A percentile compares a stretch with the other conserved stretches of the same genome.
Evolutionary conservation across 2,113 vertebrate genomes (phyloP).

Genomic region (Corythaixoides concolor): DNA sequence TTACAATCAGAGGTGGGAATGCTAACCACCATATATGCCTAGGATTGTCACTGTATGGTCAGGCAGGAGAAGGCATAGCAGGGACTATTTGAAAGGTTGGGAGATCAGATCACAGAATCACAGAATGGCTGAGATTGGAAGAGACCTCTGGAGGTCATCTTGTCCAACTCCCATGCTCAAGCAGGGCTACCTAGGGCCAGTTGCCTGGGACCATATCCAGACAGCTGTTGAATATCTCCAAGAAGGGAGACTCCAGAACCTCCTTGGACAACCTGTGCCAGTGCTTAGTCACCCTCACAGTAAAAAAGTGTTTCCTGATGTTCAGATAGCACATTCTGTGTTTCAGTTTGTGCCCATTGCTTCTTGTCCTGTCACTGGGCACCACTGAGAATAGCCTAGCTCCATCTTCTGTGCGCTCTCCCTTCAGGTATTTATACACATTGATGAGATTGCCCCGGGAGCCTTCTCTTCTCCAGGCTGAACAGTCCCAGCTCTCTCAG

Average conservation of each 20-base stretch:
- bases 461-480: background rate
- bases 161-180: background rate
- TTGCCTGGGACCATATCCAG: background rate
- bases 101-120: background rate
- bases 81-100: background rate
- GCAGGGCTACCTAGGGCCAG: background rate
- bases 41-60: background rate
- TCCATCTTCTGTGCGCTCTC: background rate
- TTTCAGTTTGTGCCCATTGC: background rate
- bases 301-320: background rate
- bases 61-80: background rate
- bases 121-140: background rate
- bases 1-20: background rate
- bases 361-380: background rate
- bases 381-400: background rate
- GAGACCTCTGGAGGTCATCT: background rate
- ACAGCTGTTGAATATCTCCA: background rate
- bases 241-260: background rate
- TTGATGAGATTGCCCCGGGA: background rate
- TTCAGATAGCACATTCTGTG: background rate
- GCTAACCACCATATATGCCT: background rate
- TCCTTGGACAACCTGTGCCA: background rate
- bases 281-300: background rate
- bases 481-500: background rate
- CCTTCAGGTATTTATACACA: background rate